A percentile compares a stretch with the other conserved stretches of the same genome.
Evolutionary conservation across 30 jellyfish, hydroid and myxozoan genomes (phyloP).

Genomic region (Sanderia malayensis): DNA sequence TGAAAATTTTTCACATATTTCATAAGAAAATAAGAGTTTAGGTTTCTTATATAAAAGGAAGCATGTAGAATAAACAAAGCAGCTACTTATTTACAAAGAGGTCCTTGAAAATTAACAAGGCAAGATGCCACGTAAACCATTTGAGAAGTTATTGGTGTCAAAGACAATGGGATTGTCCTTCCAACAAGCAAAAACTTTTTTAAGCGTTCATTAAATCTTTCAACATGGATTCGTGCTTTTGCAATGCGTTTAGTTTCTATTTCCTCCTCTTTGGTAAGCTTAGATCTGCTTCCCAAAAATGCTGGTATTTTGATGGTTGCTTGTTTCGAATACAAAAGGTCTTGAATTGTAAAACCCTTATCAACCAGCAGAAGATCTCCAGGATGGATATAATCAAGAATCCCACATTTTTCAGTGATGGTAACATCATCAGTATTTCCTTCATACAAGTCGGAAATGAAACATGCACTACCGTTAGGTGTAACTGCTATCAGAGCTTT

Average conservation of each 20-base stretch:
- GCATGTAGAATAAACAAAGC: conserved; percentile 1
- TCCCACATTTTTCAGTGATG: conserved; percentile 7
- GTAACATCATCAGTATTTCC: conserved; percentile 24
- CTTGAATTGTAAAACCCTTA: conserved; percentile 77
- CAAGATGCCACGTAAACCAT: conserved; percentile 63
- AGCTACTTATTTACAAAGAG: conserved; percentile 36
- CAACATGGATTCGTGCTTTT: conserved; percentile 84
- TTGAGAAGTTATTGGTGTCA: conserved; percentile 75
- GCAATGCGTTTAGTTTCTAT: conserved; percentile 65
- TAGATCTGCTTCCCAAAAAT: conserved; percentile 58
- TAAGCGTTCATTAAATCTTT: conserved; percentile 78
- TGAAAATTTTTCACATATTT: no score
- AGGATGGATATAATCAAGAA: conserved; percentile 53
- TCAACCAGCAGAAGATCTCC: conserved; percentile 75
- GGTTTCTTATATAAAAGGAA: not conserved
- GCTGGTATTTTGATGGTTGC: conserved; percentile 82
- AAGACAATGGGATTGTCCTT: conserved; percentile 63
- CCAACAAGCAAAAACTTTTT: conserved; percentile 59
- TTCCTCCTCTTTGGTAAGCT: conserved; percentile 65
- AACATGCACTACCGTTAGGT: conserved; percentile 42
- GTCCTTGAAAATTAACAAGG: conserved; percentile 52
- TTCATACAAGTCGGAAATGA: conserved; percentile 25
- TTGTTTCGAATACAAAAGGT: conserved; percentile 60
- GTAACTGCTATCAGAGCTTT: conserved; percentile 60
- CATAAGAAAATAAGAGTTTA: no score